Base-by-base conservation (phyloP, 35 echinoderm and acorn worm species). In the Eucidaris tribuloides region DNA sequence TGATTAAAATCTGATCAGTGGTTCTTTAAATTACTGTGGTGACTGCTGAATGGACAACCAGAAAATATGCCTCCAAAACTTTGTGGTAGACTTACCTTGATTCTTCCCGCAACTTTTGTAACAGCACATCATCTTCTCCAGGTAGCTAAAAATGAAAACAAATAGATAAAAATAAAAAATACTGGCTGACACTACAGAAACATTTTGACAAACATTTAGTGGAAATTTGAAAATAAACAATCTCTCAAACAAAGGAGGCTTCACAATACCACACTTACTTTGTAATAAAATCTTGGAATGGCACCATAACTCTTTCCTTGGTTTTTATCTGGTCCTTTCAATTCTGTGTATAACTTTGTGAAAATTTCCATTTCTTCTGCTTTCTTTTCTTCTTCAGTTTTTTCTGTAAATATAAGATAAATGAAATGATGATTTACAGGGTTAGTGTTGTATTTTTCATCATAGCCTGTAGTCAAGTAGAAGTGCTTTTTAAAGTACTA, bases 241-340 rank as follows among this genome's bases (percentile, higher is more conserved):
- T n/a, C n/a, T n/a, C n/a, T n/a, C n/a, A n/a, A n/a, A n/a, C n/a
- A n/a, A n/a, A n/a, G n/a, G n/a, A n/a, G n/a, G n/a, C n/a, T n/a
- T n/a, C n/a, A n/a, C n/a, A n/a, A n/a, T n/a, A n/a, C n/a, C n/a
- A n/a, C 44, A 74, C 68, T 72, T 86, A 97, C 94, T 83, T 97
- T 97, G 33, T 90, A 97, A 79, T 97, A 97, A 62, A 97, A 97
- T 64, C 91, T 97, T 62, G 94, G 94, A 54, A 97, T 97, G 48
- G 82, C 64, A 20, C 49, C 60, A 29, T 89, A 93, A 52, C 59
- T 90, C 62, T 90, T 55, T 46, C 90, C 81, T 46, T 85, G 46
- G n/a, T 89, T 48, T 46, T 63, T 71, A 43, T 86, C 65, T 41
- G 89, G 85, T 78, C 90, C 86, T 83, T 89, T 97, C 86, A 85